These are phyloP conservation scores for Halictus ligatus DNA, from an alignment of 2,888 invertebrate genomes.

Conservation along the genomic window DNA sequence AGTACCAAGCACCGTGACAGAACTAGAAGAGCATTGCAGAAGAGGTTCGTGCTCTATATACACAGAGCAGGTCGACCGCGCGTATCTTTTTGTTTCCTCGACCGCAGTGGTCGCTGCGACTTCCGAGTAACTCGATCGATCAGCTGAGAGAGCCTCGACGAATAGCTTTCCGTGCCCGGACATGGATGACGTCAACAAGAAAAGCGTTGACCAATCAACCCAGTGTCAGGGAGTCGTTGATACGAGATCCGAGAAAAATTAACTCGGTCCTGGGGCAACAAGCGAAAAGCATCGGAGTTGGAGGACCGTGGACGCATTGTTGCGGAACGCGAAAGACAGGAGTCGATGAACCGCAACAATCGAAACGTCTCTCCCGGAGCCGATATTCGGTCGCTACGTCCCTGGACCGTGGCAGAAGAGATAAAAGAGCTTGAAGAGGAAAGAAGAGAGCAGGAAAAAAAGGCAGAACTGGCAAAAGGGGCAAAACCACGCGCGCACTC, in stretches of 20 bases:
- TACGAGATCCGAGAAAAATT: slow-evolving; percentile 15
- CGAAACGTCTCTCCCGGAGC: slow-evolving; percentile 27
- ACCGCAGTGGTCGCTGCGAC: slow-evolving; percentile 48
- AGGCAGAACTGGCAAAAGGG: slow-evolving; percentile 72
- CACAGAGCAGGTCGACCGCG: slow-evolving; percentile 23
- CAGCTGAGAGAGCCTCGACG: slow-evolving; percentile 25
- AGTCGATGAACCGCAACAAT: slow-evolving; percentile 55
- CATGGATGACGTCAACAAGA: neutral
- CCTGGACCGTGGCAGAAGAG: slow-evolving; percentile 64
- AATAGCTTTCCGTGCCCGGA: slow-evolving; percentile 13
- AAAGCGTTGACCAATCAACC: slow-evolving; percentile 49
- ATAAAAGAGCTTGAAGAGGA: slow-evolving; percentile 64
- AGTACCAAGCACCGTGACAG: neutral
- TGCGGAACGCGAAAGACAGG: slow-evolving; percentile 22
- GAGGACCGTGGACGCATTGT: neutral
- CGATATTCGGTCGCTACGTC: slow-evolving; percentile 63
- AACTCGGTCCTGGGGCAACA: neutral
- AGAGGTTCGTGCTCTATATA: neutral
- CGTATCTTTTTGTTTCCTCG: slow-evolving; percentile 14
- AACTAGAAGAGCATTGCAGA: neutral
- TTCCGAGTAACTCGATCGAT: slow-evolving; percentile 64
- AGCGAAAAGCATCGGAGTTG: neutral
- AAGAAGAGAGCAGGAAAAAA: slow-evolving; percentile 63
- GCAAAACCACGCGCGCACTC: slow-evolving; percentile 67
- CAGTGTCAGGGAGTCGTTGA: neutral